Percentiles rank a stretch among this genome's conserved stretches.
phyloP scores from a whole-genome alignment of 2,113 vertebrate genomes.

The Nestor notabilis region DNA sequence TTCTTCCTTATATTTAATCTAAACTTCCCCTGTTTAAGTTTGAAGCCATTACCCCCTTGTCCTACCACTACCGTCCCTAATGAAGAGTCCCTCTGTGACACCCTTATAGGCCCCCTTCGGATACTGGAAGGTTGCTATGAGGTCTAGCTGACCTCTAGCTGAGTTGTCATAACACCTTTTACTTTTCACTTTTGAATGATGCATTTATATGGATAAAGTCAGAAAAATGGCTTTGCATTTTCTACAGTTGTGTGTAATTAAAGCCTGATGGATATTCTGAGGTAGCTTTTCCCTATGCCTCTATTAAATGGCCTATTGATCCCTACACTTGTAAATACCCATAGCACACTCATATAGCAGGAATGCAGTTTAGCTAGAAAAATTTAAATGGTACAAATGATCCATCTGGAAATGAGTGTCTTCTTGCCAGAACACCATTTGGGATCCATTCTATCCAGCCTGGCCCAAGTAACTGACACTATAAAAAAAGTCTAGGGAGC shows the following conservation, averaged over 20 bases:
- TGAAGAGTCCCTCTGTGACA: too few relatives aligned
- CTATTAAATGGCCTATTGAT: constrained; percentile 17
- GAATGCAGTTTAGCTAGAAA: constrained; percentile 6
- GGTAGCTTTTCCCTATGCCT: neutral
- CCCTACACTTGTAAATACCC: neutral
- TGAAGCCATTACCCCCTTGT: too few relatives aligned
- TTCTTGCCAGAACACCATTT: constrained; percentile 47
- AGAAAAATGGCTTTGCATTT: neutral
- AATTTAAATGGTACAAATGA: constrained; percentile 16
- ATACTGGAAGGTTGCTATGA: too few relatives aligned
- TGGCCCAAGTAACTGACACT: constrained; percentile 18
- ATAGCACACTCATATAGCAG: neutral
- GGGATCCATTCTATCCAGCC: neutral
- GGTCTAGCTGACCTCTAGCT: too few relatives aligned
- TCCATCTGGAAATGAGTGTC: constrained; percentile 29
- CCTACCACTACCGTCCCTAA: too few relatives aligned
- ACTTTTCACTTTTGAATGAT: neutral
- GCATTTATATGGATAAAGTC: neutral
- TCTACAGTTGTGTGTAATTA: neutral
- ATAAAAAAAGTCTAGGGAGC: neutral
- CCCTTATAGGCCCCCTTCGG: too few relatives aligned
- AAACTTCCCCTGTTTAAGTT: too few relatives aligned
- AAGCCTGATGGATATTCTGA: neutral
- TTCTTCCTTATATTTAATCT: too few relatives aligned
- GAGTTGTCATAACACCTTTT: neutral